A percentile compares a stretch with the other conserved stretches of the same genome.
Conservation (phyloP, 2,888 invertebrate species). For the Lomographa bimaculata region DNA sequence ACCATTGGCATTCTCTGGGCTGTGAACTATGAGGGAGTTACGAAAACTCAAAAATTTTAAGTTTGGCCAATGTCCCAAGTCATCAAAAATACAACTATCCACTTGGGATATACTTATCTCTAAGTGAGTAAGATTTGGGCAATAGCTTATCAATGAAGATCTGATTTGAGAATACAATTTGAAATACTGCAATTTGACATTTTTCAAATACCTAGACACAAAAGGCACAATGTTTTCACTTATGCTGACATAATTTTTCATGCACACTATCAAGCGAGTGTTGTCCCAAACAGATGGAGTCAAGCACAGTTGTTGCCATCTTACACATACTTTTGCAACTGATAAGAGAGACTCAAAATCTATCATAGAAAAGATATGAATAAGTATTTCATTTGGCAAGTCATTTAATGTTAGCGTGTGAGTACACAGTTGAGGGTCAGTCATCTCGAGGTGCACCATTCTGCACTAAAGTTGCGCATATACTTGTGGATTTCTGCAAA, state of each 20-base stretch:
- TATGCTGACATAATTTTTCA: slow-evolving; percentile 80
- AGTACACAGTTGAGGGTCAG: slow-evolving; percentile 56
- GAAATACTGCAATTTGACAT: slow-evolving; percentile 81
- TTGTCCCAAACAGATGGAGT: slow-evolving; percentile 80
- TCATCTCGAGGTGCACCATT: slow-evolving; percentile 79
- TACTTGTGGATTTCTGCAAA: slow-evolving; percentile 61
- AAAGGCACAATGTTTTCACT: slow-evolving; percentile 80
- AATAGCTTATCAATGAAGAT: slow-evolving; percentile 74
- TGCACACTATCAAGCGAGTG: slow-evolving; percentile 77
- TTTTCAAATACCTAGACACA: slow-evolving; percentile 78
- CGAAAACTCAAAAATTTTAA: slow-evolving; percentile 79
- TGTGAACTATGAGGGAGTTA: slow-evolving; percentile 77
- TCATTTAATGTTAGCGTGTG: slow-evolving; percentile 72
- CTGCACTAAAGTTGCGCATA: slow-evolving; percentile 46
- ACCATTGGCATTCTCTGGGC: slow-evolving; percentile 70
- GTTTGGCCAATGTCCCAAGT: slow-evolving; percentile 76
- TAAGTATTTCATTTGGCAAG: slow-evolving; percentile 79
- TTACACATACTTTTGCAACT: slow-evolving; percentile 73
- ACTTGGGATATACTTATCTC: slow-evolving; percentile 83
- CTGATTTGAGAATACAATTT: slow-evolving; percentile 80
- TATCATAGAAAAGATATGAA: slow-evolving; percentile 80
- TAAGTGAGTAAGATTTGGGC: slow-evolving; percentile 78
- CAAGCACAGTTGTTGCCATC: slow-evolving; percentile 78
- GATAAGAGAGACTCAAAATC: slow-evolving; percentile 77
- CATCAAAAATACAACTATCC: slow-evolving; percentile 80